Evolutionary conservation across 2,888 invertebrate genomes (phyloP), one percentile per base, ranked within the genome.

Genomic region (Serripes groenlandicus): DNA sequence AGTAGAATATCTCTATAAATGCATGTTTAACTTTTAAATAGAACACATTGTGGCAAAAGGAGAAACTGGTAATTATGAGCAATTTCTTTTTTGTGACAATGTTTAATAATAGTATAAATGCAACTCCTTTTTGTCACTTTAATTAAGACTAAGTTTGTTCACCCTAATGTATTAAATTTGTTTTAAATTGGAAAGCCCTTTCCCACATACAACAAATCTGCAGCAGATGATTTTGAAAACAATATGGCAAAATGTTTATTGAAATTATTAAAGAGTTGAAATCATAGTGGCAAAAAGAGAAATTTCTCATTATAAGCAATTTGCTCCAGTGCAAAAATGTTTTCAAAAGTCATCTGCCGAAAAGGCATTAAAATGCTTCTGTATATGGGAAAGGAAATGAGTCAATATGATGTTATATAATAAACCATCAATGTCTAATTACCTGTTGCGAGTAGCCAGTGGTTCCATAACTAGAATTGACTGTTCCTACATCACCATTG

Each of bases 391-490:
- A 23, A 26, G 1, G 23, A 23, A 11, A 26, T n/a, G 11, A 11
- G 26, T 56, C 0, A 3, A n/a, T 3, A 26, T 56, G 56, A 26
- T 42, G 42, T 42, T 11, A 11, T 42, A 11, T 11, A 11, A 42
- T 42, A 28, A 62, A 5, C 32, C 7, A 34, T 9, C 37, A 32
- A 30, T 37, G 37, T 9, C 34, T n/a, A 71, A 52, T 18, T 62
- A 79, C 79, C 75, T 70, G 69, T 37, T 74, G 79, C n/a, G 69
- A 26, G 26, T 74, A 70, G n/a, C 69, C 52, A 54, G 70, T 70
- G 23, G 73, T 73, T 26, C 35, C 32, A 60, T 78, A 78, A 23
- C 69, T 69, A 26, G 32, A n/a, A n/a, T 66, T 49, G 3, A 72
- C 26, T 18, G 30, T 49, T 26, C 68, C 56, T 3, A 68, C 49